phyloP scores from a whole-genome alignment of 2,113 vertebrate species.

The Takifugu bimaculatus region DNA sequence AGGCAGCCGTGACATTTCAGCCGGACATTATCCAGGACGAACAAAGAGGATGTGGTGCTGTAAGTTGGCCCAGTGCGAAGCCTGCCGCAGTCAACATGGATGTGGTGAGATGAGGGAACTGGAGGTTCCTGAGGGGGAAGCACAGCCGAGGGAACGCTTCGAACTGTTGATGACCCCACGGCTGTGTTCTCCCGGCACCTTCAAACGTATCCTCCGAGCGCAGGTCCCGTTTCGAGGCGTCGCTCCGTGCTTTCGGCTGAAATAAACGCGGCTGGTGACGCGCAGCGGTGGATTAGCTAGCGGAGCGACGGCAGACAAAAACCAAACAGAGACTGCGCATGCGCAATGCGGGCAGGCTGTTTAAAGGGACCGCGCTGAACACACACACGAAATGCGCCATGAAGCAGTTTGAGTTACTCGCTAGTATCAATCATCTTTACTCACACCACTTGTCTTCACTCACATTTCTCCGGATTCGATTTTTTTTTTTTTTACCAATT shows the following conservation, averaged over 20 bases:
- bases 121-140: constrained; percentile 21
- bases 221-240: neutral
- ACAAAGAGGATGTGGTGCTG: constrained; percentile 33
- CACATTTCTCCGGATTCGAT: no score
- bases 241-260: constrained; percentile 7
- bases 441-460: no score
- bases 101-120: constrained; percentile 48
- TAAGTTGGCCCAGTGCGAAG: constrained; percentile 27
- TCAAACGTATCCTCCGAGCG: no score
- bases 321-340: constrained; percentile 66
- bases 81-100: constrained; percentile 64
- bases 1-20: constrained; percentile 2
- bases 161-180: constrained; percentile 22
- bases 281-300: constrained; percentile 34
- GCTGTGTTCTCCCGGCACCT: neutral
- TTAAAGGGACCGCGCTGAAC: constrained; percentile 67
- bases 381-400: constrained; percentile 20
- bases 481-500: no score
- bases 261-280: constrained; percentile 2
- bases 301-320: constrained; percentile 46
- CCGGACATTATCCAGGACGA: constrained; percentile 9
- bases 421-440: neutral
- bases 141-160: constrained; percentile 34
- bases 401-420: constrained; percentile 3
- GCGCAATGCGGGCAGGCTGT: constrained; percentile 29